Base-by-base conservation (phyloP, 2,888 invertebrate genomes). In the Polietes domitor region DNA sequence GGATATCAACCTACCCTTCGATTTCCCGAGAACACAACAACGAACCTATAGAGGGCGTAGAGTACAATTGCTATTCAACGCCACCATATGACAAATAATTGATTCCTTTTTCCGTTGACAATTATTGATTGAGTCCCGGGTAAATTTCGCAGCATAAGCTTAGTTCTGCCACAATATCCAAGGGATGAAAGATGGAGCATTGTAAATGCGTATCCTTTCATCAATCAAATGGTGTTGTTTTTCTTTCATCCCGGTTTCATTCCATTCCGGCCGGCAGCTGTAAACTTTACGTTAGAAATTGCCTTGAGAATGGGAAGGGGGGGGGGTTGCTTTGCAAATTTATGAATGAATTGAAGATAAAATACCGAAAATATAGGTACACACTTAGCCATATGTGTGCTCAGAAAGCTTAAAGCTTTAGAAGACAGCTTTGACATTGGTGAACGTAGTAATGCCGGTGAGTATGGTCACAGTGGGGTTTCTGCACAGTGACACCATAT, bases 241-340 rank as follows among this genome's bases (percentile, higher is more conserved):
- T 47, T 53, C 21, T 10, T 17, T 21, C 21, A 6, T 17, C n/a
- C 19, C 43, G 10, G 15, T 50, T 19, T 21, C 53, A 21, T 1
- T 3, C 12, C n/a, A 2, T 47, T 47, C 15, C 58, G 15, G 26
- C 88, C 85, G 89, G 87, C 81, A 84, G 82, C 55, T 79, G n/a
- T 50, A 9, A 71, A 61, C 77, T 81, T 73, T 86, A 86, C 82
- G 86, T 87, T 89, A 88, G 87, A 88, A 89, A 88, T 89, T 88
- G 87, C 89, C 88, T 89, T 89, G 89, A n/a, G n/a, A n/a, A n/a
- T n/a, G 85, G 79, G 85, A 79, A 86, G 83, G 15, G 26, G 65
- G n/a, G n/a, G n/a, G n/a, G n/a, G n/a, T n/a, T n/a, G 73, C 78
- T 77, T 55, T 65, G 79, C 80, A 87, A n/a, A 77, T 75, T 85